Evolutionary conservation across 2,888 invertebrate species (phyloP).

Genomic region (Apotomis capreana): DNA sequence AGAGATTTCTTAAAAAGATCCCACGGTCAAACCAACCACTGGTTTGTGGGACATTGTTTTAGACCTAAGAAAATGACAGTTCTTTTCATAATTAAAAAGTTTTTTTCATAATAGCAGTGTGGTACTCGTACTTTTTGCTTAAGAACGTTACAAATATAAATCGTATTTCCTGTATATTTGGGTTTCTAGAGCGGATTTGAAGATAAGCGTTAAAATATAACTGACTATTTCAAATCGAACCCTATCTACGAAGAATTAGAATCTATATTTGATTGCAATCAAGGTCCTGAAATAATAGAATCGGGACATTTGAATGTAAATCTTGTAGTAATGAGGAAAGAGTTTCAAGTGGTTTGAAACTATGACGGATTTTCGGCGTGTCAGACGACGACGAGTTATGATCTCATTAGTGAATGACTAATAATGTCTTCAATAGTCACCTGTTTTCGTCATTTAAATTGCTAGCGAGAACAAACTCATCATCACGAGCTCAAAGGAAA

Average conservation of each 20-base stretch:
- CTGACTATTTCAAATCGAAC: background rate
- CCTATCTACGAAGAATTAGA: background rate
- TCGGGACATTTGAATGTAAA: background rate
- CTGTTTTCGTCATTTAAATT: background rate
- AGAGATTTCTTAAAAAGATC: no score
- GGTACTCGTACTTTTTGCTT: no score
- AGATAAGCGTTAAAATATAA: conserved; percentile 45
- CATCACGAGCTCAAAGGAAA: no score
- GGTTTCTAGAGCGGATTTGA: conserved; percentile 54
- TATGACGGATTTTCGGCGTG: background rate
- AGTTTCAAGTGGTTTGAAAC: background rate
- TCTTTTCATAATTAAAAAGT: no score
- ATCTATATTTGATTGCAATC: conserved; percentile 1
- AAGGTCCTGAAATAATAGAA: background rate
- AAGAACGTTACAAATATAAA: conserved; percentile 12
- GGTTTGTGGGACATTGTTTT: no score
- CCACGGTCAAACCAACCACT: no score
- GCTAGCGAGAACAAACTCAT: no score
- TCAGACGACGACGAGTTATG: conserved; percentile 17
- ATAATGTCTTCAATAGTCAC: conserved; percentile 16
- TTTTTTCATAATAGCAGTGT: no score
- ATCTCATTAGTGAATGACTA: conserved; percentile 35
- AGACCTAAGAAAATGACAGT: no score
- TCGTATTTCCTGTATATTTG: conserved; percentile 39
- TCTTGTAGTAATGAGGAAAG: background rate